Conservation (phyloP, 1,140 invertebrate genomes). For the Drosophila nebulosa region DNA sequence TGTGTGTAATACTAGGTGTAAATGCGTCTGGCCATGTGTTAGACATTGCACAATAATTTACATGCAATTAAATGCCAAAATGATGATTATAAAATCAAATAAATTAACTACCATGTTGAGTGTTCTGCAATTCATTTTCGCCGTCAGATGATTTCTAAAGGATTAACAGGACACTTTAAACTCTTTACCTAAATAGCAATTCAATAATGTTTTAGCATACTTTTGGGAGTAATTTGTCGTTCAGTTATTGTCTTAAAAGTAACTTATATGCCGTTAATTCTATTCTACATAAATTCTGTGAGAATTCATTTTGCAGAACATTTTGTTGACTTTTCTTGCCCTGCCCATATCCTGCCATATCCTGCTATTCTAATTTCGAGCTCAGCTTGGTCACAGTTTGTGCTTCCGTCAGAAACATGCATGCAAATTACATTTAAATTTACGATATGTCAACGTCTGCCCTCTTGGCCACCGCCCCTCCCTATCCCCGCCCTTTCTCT, state of each 20-base stretch:
- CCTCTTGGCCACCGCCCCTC: no score
- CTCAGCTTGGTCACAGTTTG: neutral
- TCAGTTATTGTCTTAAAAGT: no score
- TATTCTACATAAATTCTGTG: no score
- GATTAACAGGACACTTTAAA: no score
- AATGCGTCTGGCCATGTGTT: constrained; percentile 19
- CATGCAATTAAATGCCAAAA: constrained; percentile 67
- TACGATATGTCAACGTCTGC: constrained; percentile 26
- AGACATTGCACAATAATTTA: constrained; percentile 62
- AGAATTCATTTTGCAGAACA: neutral
- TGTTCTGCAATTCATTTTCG: neutral
- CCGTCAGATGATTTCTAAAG: neutral
- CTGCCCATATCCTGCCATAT: neutral
- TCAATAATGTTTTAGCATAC: no score
- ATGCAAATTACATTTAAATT: constrained; percentile 34
- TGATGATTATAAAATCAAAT: constrained; percentile 22
- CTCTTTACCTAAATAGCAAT: no score
- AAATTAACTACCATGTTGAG: no score
- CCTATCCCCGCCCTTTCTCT: no score
- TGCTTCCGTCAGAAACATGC: constrained; percentile 10
- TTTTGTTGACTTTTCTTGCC: neutral
- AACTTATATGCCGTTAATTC: no score
- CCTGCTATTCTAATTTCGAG: no score
- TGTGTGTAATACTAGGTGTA: constrained; percentile 3
- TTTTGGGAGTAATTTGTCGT: no score